Evolutionary conservation across 2,113 vertebrate species (phyloP).

Genomic region (Anser brachyrhynchus): DNA sequence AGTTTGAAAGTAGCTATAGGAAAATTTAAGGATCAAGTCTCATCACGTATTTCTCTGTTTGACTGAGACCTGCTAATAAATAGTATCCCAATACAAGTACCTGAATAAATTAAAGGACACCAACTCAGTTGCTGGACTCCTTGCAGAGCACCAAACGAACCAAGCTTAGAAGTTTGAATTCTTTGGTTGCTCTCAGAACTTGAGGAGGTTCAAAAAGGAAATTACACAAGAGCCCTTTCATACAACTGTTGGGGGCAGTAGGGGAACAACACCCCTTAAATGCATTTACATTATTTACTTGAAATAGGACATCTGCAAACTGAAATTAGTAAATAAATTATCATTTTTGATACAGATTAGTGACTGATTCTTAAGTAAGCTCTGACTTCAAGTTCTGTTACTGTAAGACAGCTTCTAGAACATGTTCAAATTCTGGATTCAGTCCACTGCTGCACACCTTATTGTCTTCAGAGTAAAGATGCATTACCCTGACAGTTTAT

Average conservation of each 20-base stretch:
- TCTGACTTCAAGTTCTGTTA: not conserved
- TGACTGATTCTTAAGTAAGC: not conserved
- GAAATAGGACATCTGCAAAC: not conserved
- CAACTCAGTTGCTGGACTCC: not conserved
- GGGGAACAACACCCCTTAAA: not conserved
- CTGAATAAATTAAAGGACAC: not conserved
- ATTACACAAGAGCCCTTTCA: not conserved
- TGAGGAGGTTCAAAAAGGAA: not conserved
- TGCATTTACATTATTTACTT: not conserved
- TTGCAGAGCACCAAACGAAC: not conserved
- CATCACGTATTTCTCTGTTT: not conserved
- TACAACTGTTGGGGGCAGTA: not conserved
- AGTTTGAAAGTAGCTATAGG: not conserved
- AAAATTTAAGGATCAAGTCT: not conserved
- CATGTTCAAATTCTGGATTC: not conserved
- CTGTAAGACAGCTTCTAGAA: not conserved
- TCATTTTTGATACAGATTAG: not conserved
- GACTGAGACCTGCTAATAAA: not conserved
- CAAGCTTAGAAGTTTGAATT: fast-evolving
- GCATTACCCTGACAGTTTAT: not conserved
- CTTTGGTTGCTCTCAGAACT: not conserved
- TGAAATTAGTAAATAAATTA: not conserved
- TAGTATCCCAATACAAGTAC: not conserved
- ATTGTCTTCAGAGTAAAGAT: not conserved
- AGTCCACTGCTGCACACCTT: not conserved